Percentiles rank a stretch among this genome's conserved stretches.
Conservation (phyloP, 1,140 invertebrate genomes). For the Cepaea nemoralis region DNA sequence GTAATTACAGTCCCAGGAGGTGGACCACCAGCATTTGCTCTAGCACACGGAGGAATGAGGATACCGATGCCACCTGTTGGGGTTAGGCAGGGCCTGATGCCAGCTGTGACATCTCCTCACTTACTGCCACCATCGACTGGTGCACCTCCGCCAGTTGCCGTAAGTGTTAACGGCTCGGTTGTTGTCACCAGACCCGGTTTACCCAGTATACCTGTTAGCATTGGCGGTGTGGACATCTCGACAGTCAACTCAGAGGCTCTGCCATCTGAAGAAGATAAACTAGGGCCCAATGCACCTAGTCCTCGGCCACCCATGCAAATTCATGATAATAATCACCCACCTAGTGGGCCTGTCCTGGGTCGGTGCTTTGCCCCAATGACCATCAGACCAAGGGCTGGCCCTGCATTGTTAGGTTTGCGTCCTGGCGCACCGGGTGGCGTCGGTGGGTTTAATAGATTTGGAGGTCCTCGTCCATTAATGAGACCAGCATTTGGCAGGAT, state of each 20-base stretch:
- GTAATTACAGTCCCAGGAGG: conserved; percentile 21
- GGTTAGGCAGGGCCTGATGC: conserved; percentile 36
- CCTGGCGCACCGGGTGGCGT: conserved; percentile 44
- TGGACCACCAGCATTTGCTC: conserved; percentile 23
- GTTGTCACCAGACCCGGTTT: conserved; percentile 13
- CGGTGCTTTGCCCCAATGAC: conserved; percentile 41
- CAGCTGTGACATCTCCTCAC: background rate
- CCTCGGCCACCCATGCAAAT: conserved; percentile 38
- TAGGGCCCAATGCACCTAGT: conserved; percentile 1
- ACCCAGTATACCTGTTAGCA: background rate
- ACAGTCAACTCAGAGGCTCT: background rate
- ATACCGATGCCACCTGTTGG: conserved; percentile 40
- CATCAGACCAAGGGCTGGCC: conserved; percentile 43
- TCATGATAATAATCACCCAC: conserved; percentile 34
- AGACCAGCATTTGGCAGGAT: conserved; percentile 28
- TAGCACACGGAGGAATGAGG: conserved; percentile 36
- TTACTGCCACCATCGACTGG: conserved; percentile 25
- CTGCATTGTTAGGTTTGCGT: conserved; percentile 49
- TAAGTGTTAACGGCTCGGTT: conserved; percentile 25
- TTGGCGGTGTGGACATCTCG: background rate
- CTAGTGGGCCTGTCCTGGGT: conserved; percentile 40
- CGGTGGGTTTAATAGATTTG: conserved; percentile 40
- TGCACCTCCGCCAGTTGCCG: conserved; percentile 13
- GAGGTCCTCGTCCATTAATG: conserved; percentile 32
- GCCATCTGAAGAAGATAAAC: background rate